A percentile compares a stretch with the other conserved stretches of the same genome.
Evolutionary conservation across 2,113 vertebrate genomes (phyloP).

Genomic region (Odocoileus virginianus): DNA sequence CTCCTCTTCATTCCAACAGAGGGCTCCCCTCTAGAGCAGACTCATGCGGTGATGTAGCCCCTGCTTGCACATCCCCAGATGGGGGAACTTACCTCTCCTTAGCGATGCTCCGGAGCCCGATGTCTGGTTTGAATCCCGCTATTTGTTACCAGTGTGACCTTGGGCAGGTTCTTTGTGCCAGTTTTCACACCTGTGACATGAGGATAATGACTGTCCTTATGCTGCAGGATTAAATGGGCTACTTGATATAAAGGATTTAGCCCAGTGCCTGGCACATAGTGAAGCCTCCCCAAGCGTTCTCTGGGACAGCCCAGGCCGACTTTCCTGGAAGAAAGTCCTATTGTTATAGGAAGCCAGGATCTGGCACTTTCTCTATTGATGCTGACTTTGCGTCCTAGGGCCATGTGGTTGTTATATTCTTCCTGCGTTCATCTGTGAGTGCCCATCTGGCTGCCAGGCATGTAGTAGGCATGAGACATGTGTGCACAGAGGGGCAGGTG

Average conservation of each 20-base stretch:
- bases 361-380: background rate
- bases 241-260: background rate
- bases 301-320: background rate
- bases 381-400: background rate
- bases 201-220: background rate
- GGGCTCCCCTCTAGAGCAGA: background rate
- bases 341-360: background rate
- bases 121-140: background rate
- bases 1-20: background rate
- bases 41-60: background rate
- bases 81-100: background rate
- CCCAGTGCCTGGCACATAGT: background rate
- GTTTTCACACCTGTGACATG: background rate
- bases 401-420: background rate
- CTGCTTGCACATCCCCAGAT: background rate
- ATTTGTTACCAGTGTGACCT: background rate
- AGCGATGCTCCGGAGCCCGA: background rate
- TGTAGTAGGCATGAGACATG: rapidly evolving
- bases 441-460: background rate
- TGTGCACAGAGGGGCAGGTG: background rate
- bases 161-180: background rate
- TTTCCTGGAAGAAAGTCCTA: background rate
- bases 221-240: background rate
- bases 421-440: background rate
- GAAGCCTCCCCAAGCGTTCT: background rate